Evolutionary conservation across 2,888 invertebrate genomes (phyloP).

Genomic region (Macrosoma leucophasiata): DNA sequence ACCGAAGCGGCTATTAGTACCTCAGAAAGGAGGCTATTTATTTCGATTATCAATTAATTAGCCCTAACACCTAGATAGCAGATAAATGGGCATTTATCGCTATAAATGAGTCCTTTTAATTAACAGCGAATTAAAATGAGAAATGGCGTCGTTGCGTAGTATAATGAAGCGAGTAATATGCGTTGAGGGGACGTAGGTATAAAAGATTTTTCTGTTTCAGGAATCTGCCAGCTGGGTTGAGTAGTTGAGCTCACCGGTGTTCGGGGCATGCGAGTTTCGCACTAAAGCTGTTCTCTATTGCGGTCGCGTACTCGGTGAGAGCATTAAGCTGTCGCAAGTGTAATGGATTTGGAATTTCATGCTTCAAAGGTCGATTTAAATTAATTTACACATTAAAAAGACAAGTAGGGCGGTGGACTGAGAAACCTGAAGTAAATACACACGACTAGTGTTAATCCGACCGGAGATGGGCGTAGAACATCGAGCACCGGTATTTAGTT

Average conservation of each 20-base stretch:
- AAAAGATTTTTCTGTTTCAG: slow-evolving; percentile 45
- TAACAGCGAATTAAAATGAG: slow-evolving; percentile 61
- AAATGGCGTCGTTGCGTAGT: slow-evolving; percentile 43
- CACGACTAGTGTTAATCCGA: slow-evolving; percentile 60
- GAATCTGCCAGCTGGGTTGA: slow-evolving; percentile 49
- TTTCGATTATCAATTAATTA: slow-evolving; percentile 67
- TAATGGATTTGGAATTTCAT: slow-evolving; percentile 68
- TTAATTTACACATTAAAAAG: slow-evolving; percentile 67
- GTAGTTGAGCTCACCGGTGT: no score
- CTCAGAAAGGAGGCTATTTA: slow-evolving; percentile 47
- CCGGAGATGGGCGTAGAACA: slow-evolving; percentile 38
- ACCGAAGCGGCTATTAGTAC: slow-evolving; percentile 49
- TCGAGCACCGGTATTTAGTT: no score
- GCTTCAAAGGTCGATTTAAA: slow-evolving; percentile 62
- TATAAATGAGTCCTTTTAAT: slow-evolving; percentile 43
- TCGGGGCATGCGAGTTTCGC: slow-evolving; percentile 42
- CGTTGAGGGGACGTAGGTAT: slow-evolving; percentile 17
- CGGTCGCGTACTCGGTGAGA: slow-evolving; percentile 33
- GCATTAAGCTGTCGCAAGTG: slow-evolving; percentile 58
- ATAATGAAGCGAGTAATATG: slow-evolving; percentile 48
- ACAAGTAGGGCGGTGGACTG: slow-evolving; percentile 42
- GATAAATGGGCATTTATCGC: slow-evolving; percentile 49
- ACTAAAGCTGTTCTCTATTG: slow-evolving; percentile 36
- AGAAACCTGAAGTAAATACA: slow-evolving; percentile 53
- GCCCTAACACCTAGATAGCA: slow-evolving; percentile 57